Evolutionary conservation across 2,113 vertebrate species (phyloP).

Genomic region (Sterrhoptilus dennistouni): DNA sequence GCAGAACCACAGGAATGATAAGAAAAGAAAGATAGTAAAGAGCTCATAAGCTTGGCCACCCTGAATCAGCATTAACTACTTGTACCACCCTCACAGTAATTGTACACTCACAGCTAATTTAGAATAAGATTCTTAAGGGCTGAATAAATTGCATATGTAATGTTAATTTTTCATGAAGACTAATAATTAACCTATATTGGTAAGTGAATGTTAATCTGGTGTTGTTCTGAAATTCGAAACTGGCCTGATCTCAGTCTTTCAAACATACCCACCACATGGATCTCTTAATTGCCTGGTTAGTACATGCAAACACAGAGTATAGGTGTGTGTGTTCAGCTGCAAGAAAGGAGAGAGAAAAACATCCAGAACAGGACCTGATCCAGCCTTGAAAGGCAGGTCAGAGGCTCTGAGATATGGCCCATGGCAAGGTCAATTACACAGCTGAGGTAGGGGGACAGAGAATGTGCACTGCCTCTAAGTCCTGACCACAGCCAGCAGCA

Average conservation of each 20-base stretch:
- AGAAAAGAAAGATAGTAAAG: not conserved
- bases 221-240: not conserved
- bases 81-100: not conserved
- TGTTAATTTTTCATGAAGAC: not conserved
- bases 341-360: not conserved
- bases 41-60: not conserved
- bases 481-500: slow-evolving; percentile 6
- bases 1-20: not conserved
- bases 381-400: not conserved
- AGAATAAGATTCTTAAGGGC: not conserved
- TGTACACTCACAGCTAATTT: not conserved
- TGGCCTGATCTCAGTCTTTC: not conserved
- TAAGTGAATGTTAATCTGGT: not conserved
- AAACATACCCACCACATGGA: not conserved
- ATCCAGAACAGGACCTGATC: not conserved
- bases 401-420: not conserved
- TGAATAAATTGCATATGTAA: not conserved
- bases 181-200: not conserved
- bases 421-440: not conserved
- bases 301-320: not conserved
- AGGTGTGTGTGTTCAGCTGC: not conserved
- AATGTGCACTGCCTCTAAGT: not conserved
- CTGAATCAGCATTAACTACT: not conserved
- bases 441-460: not conserved
- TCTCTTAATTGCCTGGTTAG: not conserved